Base-by-base conservation (phyloP, 2,113 vertebrate genomes). In the Peromyscus leucopus region DNA sequence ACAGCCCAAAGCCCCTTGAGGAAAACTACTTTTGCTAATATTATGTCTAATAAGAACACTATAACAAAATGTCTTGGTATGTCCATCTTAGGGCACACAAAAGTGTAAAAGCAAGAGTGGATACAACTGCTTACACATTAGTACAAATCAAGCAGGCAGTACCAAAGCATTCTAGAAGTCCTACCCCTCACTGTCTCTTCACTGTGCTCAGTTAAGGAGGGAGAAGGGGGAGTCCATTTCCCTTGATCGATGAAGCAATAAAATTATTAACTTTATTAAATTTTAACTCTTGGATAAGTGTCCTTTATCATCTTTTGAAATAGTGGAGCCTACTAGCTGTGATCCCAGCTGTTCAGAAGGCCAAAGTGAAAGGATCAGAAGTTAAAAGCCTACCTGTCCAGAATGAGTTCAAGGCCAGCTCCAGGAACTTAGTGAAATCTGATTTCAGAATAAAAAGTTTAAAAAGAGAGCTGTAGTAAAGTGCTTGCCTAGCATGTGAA, bases 241-340 rank as follows among this genome's bases (percentile, higher is more conserved):
- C 95, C n/a, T 82, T 72, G 15, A 90, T 8, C 15, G 67, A 79
- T 75, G 55, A 91, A 79, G 46, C 63, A 96, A 91, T 91, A 83
- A 88, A 93, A 92, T 33, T 61, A 95, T 76, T 96, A 95, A 89
- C 78, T 89, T 88, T 65, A 65, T 55, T 89, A 92, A 67, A 93
- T 84, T 76, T 65, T 33, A 93, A 88, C 61, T 91, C 46, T 63
- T 88, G 28, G 61, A 33, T 69, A 88, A 91, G 72, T 78, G 69
- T 90, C n/a, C 89, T 95, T 86, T 92, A 76, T 82, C 82, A 57
- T 92, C 39, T 90, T 57, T 61, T 87, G 42, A 57, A n/a, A 55
- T 2, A 39, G 33, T 72, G 13, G 86, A 48, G 48, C 22, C 46
- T 89, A 57, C 6, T 72, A 72, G 12, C 36, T 74, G 36, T 57